Conservation (phyloP, 2,888 invertebrate species). For the Aleiodes leptofemur region DNA sequence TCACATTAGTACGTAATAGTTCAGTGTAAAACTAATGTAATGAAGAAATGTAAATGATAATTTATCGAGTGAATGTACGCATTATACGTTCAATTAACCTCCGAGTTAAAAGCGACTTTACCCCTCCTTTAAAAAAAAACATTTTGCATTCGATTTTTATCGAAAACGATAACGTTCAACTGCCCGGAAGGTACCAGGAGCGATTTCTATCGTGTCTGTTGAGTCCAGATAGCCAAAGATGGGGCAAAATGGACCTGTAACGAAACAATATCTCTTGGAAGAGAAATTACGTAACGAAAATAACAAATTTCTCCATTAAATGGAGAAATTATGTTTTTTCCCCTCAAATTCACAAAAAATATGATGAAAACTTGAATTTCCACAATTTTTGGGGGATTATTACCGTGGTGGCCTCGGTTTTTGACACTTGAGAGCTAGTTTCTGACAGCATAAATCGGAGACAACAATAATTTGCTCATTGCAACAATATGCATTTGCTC, state of each 20-base stretch:
- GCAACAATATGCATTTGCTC: too few species aligned
- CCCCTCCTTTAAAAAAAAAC: not conserved
- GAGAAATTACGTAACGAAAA: too few species aligned
- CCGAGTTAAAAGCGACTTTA: not conserved
- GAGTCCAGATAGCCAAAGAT: not conserved
- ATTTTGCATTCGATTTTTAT: conserved; percentile 16
- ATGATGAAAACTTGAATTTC: too few species aligned
- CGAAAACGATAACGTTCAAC: conserved; percentile 12
- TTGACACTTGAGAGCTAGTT: too few species aligned
- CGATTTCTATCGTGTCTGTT: conserved; percentile 21
- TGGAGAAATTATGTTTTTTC: not conserved
- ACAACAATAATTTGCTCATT: too few species aligned
- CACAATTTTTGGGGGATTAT: too few species aligned
- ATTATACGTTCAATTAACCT: conserved; percentile 26
- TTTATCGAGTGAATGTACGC: conserved; percentile 10
- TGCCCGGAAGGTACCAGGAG: not conserved
- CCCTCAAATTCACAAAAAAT: too few species aligned
- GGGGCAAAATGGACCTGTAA: too few species aligned
- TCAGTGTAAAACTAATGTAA: not conserved
- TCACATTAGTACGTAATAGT: not conserved
- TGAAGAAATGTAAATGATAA: not conserved
- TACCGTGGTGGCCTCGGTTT: too few species aligned
- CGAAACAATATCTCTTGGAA: too few species aligned
- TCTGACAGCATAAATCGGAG: too few species aligned
- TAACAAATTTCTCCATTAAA: too few species aligned